A percentile compares a stretch with the other conserved stretches of the same genome.
Conservation (phyloP, 1,140 invertebrate genomes). For the Callitettix versicolor region DNA sequence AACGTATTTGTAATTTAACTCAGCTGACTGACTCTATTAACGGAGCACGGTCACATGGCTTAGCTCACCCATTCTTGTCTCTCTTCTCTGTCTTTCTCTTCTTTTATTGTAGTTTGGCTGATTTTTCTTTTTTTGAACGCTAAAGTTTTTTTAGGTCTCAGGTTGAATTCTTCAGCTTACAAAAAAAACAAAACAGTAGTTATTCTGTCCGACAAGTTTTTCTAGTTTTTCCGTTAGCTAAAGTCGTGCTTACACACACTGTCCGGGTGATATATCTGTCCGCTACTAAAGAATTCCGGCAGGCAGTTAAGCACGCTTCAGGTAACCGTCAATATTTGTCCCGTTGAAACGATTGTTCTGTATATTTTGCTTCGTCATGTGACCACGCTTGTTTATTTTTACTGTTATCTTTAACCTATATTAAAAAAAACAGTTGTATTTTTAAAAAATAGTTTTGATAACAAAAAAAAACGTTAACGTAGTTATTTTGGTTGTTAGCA, state of each 20-base stretch:
- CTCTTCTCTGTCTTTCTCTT: conserved; percentile 11
- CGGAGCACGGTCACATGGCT: conserved; percentile 28
- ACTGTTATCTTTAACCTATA: conserved; percentile 16
- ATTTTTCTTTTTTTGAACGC: conserved; percentile 6
- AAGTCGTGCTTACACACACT: too few relatives aligned
- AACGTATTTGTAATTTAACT: too few relatives aligned
- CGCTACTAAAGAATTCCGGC: too few relatives aligned
- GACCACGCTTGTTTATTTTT: conserved; percentile 28
- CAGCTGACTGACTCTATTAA: conserved; percentile 6
- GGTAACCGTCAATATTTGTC: too few relatives aligned
- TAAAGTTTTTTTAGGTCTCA: conserved; percentile 6
- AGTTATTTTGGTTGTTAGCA: conserved; percentile 28
- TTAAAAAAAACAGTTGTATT: background rate
- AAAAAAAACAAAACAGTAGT: background rate
- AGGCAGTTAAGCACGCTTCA: too few relatives aligned
- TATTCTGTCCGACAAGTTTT: too few relatives aligned
- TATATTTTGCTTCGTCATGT: conserved; percentile 27
- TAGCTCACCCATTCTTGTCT: conserved; percentile 22
- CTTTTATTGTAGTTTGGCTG: conserved; percentile 15
- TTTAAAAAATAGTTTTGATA: background rate
- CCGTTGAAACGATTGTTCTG: too few relatives aligned
- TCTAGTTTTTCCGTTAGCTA: too few relatives aligned
- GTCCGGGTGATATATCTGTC: too few relatives aligned
- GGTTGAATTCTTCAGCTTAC: conserved; percentile 11
- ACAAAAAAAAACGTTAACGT: conserved; percentile 6